phyloP scores from a whole-genome alignment of 2,888 invertebrate genomes.

The Cosmia pyralina region DNA sequence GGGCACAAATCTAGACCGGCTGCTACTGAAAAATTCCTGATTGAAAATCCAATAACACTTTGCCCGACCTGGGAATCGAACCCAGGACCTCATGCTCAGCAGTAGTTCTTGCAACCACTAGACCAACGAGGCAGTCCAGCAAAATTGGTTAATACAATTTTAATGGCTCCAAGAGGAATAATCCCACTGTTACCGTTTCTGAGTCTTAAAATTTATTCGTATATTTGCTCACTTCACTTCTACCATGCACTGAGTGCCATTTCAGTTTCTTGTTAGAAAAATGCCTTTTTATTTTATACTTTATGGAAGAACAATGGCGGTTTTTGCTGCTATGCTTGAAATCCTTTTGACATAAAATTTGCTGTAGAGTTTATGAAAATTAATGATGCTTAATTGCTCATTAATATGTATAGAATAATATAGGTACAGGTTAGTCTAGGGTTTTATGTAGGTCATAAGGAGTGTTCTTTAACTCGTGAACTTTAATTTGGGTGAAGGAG shows the following conservation, averaged over 20 bases:
- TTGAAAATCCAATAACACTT: not conserved
- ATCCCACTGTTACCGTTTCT: slow-evolving; percentile 55
- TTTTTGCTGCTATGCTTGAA: too few relatives aligned
- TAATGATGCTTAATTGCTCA: too few relatives aligned
- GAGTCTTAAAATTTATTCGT: slow-evolving; percentile 70
- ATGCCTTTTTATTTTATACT: slow-evolving; percentile 43
- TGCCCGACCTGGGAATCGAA: not conserved
- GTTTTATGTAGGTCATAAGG: too few relatives aligned
- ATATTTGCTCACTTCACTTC: slow-evolving; percentile 67
- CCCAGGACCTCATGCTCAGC: not conserved
- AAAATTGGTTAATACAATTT: not conserved
- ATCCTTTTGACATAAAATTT: too few relatives aligned
- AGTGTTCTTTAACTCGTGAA: too few relatives aligned
- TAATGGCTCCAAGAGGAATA: slow-evolving; percentile 55
- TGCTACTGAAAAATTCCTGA: not conserved
- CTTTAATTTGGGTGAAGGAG: too few relatives aligned
- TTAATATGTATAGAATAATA: too few relatives aligned
- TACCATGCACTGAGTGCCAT: slow-evolving; percentile 63
- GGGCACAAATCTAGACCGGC: not conserved
- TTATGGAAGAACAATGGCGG: slow-evolving; percentile 5
- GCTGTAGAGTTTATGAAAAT: too few relatives aligned
- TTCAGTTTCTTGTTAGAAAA: slow-evolving; percentile 62
- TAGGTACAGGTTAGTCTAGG: too few relatives aligned
- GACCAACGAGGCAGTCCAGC: too few relatives aligned
- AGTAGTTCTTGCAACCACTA: not conserved